Evolutionary conservation across 2,797 vertebrate species (phyloP).

Genomic region (Chelonia mydas): DNA sequence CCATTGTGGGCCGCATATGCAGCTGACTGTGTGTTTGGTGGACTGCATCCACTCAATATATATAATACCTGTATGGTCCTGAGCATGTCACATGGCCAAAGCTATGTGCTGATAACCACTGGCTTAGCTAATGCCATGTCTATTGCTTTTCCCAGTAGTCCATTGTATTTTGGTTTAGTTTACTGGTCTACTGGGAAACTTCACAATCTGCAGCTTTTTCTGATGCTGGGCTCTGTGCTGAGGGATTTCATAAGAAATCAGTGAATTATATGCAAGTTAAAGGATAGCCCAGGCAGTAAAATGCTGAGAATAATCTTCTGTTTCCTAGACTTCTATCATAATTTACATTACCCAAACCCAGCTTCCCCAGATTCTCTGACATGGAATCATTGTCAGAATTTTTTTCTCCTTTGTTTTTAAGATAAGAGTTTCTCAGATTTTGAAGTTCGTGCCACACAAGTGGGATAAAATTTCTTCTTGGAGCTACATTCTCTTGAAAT

Average conservation of each 20-base stretch:
- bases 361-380: not conserved
- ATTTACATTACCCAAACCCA: not conserved
- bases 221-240: not conserved
- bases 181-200: not conserved
- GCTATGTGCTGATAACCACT: no score
- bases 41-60: no score
- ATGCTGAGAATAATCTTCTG: not conserved
- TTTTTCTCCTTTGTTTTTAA: conserved; percentile 15
- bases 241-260: not conserved
- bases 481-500: not conserved
- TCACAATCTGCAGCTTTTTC: not conserved
- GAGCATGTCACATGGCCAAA: no score
- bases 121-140: not conserved
- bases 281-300: not conserved
- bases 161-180: not conserved
- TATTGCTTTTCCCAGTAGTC: not conserved
- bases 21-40: no score
- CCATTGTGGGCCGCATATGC: no score
- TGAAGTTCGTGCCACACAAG: conserved; percentile 3
- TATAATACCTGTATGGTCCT: no score
- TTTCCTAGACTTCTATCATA: not conserved
- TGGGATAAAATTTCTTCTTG: not conserved
- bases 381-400: not conserved
- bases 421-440: not conserved
- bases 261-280: not conserved